Percentiles rank a stretch among this genome's conserved stretches.
phyloP scores from a whole-genome alignment of 2,113 vertebrate genomes.

The Octodon degus region DNA sequence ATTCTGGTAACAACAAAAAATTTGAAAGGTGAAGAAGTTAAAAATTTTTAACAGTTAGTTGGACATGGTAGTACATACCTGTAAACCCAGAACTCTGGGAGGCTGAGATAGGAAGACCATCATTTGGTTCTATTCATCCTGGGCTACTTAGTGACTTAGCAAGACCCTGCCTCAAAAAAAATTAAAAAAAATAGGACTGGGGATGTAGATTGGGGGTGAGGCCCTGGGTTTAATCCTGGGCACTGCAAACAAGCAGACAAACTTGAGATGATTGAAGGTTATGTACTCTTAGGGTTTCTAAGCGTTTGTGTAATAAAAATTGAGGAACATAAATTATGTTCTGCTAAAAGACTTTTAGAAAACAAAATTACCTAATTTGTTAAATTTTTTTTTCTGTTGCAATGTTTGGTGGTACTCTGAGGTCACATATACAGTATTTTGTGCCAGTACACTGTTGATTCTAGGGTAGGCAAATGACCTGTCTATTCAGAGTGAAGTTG shows the following conservation, averaged over 20 bases:
- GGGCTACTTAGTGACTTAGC: background rate
- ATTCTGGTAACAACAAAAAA: background rate
- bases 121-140: background rate
- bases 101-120: background rate
- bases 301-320: background rate
- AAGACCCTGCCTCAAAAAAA: background rate
- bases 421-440: background rate
- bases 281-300: background rate
- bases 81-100: background rate
- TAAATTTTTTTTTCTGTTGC: conserved; percentile 6
- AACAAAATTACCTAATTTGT: background rate
- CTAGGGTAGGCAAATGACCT: background rate
- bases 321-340: background rate
- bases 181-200: background rate
- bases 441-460: background rate
- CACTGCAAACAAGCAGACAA: background rate
- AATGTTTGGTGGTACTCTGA: conserved; percentile 26
- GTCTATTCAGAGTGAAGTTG: background rate
- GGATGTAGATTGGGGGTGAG: background rate
- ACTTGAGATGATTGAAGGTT: background rate
- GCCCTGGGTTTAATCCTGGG: background rate
- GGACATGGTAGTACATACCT: background rate
- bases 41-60: background rate
- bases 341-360: conserved; percentile 6
- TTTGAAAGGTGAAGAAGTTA: background rate